phyloP scores from a whole-genome alignment of 2,888 invertebrate genomes.

The Athripsodes cinereus region DNA sequence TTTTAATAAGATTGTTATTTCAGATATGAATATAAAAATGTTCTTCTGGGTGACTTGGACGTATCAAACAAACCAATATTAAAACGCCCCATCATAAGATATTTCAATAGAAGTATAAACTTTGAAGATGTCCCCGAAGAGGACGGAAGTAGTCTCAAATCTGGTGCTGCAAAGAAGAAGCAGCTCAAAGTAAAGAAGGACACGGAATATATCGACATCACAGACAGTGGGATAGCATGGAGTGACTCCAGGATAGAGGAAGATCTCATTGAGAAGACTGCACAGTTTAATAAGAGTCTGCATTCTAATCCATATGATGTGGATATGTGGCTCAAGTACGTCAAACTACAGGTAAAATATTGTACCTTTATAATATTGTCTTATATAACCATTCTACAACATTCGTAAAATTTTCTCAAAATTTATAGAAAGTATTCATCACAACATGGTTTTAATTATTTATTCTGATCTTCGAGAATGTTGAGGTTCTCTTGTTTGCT shows the following conservation, averaged over 20 bases:
- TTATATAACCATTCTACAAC: too few species aligned
- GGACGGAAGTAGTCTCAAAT: not conserved
- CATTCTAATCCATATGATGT: constrained; percentile 47
- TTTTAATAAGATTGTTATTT: too few species aligned
- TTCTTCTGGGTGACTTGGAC: constrained; percentile 7
- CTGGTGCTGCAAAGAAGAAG: not conserved
- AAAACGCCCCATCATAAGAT: not conserved
- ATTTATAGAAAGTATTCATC: too few species aligned
- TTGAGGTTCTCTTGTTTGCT: too few species aligned
- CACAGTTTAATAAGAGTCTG: constrained; percentile 48
- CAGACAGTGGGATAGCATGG: constrained; percentile 30
- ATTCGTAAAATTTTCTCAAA: too few species aligned
- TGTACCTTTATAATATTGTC: too few species aligned
- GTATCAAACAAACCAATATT: not conserved
- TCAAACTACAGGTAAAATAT: constrained; percentile 46
- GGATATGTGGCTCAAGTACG: constrained; percentile 54
- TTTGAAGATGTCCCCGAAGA: not conserved
- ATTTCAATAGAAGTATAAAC: constrained; percentile 11
- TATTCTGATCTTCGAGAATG: too few species aligned
- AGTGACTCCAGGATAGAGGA: constrained; percentile 28
- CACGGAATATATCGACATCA: constrained; percentile 23
- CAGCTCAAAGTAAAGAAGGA: not conserved
- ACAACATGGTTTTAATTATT: too few species aligned
- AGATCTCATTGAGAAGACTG: constrained; percentile 42
- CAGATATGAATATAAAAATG: constrained; percentile 18